Evolutionary conservation across 2,888 invertebrate species (phyloP).

Genomic region (Nudaria mundana): DNA sequence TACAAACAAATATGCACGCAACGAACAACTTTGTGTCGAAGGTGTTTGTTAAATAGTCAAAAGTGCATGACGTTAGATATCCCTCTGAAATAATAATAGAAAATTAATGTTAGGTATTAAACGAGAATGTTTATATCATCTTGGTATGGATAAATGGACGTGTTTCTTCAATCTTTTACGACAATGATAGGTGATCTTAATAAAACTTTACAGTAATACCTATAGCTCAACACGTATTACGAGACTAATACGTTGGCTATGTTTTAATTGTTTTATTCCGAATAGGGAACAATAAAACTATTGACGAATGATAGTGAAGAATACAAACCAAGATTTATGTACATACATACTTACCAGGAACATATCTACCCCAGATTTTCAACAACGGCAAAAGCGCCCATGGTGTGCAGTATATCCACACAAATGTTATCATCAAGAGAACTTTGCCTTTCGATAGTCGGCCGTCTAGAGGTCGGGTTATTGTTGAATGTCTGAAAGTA

Average conservation of each 20-base stretch:
- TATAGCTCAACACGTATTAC: too few species aligned
- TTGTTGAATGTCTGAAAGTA: conserved; percentile 80
- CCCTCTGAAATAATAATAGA: conserved; percentile 84
- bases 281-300: too few species aligned
- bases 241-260: too few species aligned
- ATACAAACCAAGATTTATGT: too few species aligned
- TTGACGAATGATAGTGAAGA: too few species aligned
- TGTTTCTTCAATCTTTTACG: background rate
- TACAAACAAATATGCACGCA: conserved; percentile 87
- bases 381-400: conserved; percentile 90
- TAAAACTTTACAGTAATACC: too few species aligned
- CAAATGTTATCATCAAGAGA: conserved; percentile 85
- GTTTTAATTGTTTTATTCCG: too few species aligned
- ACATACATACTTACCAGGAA: conserved; percentile 87
- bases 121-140: background rate
- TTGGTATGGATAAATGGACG: background rate
- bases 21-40: conserved; percentile 90
- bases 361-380: conserved; percentile 93
- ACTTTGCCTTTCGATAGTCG: conserved; percentile 91
- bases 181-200: too few species aligned
- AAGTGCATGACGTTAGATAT: conserved; percentile 91
- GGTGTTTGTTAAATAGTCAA: conserved; percentile 90
- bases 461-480: conserved; percentile 91
- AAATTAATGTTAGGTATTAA: too few species aligned
- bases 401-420: conserved; percentile 90